Evolutionary conservation across 2,113 vertebrate species (phyloP), one percentile per base, ranked within the genome.

Genomic region (Ornithorhynchus anatinus): DNA sequence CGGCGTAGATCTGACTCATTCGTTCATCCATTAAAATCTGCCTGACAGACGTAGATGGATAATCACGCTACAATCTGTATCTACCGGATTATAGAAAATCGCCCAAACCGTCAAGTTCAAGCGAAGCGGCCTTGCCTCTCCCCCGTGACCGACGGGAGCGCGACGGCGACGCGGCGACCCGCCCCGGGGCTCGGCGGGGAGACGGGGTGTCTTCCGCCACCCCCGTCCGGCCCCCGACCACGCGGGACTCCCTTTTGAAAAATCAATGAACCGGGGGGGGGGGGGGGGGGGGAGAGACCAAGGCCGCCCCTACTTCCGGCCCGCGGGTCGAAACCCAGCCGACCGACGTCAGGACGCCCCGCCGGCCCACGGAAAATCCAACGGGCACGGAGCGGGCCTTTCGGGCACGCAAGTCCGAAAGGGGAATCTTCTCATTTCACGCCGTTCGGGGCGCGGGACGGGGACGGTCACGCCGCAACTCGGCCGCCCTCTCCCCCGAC

Each of bases 21-120:
- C 93, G 92, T 85, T 93, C 92, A 94, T 94, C 94, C 93, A 94
- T 94, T 94, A 93, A 94, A 94, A 93, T 91, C 35, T 91, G 80
- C 83, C 90, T 94, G 92, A 95, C 88, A 94, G 91, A 93, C 86
- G 75, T 89, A 93, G 91, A 94, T 82, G 85, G 91, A 92, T 94
- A 93, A 94, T 91, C 89, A 94, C 90, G 82, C 85, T 88, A 93
- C 91, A 94, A 92, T 93, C 93, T 94, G 71, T 94, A 92, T 94
- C 94, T 95, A 94, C 90, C 90, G 88, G 86, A 93, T 94, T 93
- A 94, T 16, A 92, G 86, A 93, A 94, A 94, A 94, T 90, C 92
- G 89, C 89, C 89, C 89, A 91, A 94, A 93, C 89, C 85, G 85
- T 91, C 84, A 92, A 92, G 85, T 91, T 92, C 86, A 92, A 89